These are phyloP conservation scores for Pollicipes pollicipes DNA, from an alignment of 1,140 invertebrate species.

Conservation along the genomic window DNA sequence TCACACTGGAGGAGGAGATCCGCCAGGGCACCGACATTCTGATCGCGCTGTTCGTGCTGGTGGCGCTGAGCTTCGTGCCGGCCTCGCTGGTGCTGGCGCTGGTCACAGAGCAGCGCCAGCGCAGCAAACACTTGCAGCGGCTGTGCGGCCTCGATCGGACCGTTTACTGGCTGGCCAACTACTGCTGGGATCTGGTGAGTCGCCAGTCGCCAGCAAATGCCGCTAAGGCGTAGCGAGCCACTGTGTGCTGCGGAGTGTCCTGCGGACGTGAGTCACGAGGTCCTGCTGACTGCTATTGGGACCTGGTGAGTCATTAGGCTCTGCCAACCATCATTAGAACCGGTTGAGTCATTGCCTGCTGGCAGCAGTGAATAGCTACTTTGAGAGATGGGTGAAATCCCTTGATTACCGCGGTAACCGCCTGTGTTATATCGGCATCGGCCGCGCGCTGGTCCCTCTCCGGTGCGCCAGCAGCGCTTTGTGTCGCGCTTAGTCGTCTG, in stretches of 20 bases:
- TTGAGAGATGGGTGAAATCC: not conserved
- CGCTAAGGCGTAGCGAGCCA: not conserved
- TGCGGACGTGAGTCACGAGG: too few species aligned
- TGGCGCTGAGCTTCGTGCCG: not conserved
- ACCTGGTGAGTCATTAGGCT: too few species aligned
- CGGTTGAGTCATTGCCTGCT: too few species aligned
- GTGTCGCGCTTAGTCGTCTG: too few species aligned
- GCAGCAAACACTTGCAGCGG: not conserved
- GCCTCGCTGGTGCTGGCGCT: not conserved
- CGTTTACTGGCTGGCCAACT: not conserved
- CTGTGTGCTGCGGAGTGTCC: too few species aligned
- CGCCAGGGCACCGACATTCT: not conserved
- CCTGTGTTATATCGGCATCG: too few species aligned
- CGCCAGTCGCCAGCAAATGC: not conserved
- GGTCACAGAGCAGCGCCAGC: not conserved
- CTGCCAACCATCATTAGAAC: too few species aligned
- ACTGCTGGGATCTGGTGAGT: conserved; percentile 3
- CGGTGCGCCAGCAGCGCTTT: too few species aligned
- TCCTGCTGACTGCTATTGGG: too few species aligned
- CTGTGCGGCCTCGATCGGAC: not conserved
- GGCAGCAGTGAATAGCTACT: not conserved
- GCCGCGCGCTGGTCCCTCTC: too few species aligned
- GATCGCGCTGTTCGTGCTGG: not conserved
- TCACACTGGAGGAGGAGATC: not conserved
- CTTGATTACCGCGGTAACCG: too few species aligned